Evolutionary conservation across 1,140 invertebrate genomes (phyloP).

Genomic region (Papilio polyxenes): DNA sequence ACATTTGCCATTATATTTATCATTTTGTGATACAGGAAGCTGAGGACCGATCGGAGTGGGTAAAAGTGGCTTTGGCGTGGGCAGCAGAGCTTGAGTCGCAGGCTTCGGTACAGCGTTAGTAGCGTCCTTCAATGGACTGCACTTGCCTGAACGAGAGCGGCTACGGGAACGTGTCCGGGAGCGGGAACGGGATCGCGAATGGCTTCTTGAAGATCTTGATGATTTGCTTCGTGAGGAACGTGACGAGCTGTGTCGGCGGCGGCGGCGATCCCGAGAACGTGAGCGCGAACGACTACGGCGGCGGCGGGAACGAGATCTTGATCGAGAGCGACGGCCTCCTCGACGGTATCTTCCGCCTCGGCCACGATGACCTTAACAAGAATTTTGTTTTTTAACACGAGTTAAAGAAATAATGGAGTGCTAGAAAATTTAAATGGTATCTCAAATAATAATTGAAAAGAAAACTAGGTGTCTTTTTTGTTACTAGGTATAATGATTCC

Average conservation of each 20-base stretch:
- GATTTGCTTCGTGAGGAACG: conserved; percentile 70
- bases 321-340: conserved; percentile 70
- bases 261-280: conserved; percentile 70
- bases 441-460: background rate
- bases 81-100: conserved; percentile 66
- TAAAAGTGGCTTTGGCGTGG: conserved; percentile 72
- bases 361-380: conserved; percentile 70
- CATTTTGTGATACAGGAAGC: conserved; percentile 50
- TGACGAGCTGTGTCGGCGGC: conserved; percentile 73
- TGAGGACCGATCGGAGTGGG: conserved; percentile 70
- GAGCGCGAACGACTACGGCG: conserved; percentile 65
- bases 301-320: conserved; percentile 66
- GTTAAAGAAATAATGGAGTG: background rate
- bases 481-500: background rate
- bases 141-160: conserved; percentile 80
- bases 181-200: conserved; percentile 69
- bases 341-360: conserved; percentile 74
- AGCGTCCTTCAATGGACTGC: conserved; percentile 74
- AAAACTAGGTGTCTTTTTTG: background rate
- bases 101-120: conserved; percentile 60
- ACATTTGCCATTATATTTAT: conserved; percentile 52
- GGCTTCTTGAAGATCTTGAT: conserved; percentile 72
- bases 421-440: background rate
- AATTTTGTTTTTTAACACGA: background rate
- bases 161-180: conserved; percentile 75